phyloP scores from a whole-genome alignment of 2,888 invertebrate genomes.

The Orthosia incerta region DNA sequence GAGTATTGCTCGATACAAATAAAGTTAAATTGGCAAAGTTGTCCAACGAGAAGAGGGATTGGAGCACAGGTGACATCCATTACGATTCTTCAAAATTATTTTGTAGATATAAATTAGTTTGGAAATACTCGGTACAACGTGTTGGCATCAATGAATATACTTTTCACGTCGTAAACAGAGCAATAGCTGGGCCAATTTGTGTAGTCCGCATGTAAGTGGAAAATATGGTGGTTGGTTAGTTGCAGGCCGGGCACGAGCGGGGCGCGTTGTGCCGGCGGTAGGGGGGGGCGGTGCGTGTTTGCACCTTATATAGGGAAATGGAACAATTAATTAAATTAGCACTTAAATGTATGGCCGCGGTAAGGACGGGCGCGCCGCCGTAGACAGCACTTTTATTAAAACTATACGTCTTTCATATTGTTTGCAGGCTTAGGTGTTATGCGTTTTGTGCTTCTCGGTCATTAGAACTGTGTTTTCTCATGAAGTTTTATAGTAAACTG shows the following conservation, averaged over 20 bases:
- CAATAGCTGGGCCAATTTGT: constrained; percentile 80
- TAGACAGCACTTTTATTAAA: constrained; percentile 81
- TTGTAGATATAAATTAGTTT: constrained; percentile 80
- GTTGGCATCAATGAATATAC: constrained; percentile 62
- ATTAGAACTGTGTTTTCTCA: constrained; percentile 36
- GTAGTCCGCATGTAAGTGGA: constrained; percentile 80
- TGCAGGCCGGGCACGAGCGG: constrained; percentile 43
- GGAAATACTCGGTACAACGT: constrained; percentile 30
- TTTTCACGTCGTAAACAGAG: constrained; percentile 72
- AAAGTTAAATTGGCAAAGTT: constrained; percentile 91
- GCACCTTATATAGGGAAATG: constrained; percentile 83
- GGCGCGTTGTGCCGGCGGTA: constrained; percentile 48
- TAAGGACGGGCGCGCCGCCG: constrained; percentile 71
- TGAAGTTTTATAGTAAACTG: not conserved
- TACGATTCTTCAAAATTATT: constrained; percentile 80
- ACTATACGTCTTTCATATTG: constrained; percentile 81
- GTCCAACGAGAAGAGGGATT: constrained; percentile 69
- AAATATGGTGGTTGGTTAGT: constrained; percentile 82
- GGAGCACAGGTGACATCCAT: constrained; percentile 83
- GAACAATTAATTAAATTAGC: constrained; percentile 89
- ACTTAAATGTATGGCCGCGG: constrained; percentile 81
- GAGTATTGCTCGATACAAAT: constrained; percentile 87
- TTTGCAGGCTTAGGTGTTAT: constrained; percentile 60
- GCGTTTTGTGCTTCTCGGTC: constrained; percentile 39
- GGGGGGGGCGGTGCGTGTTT: constrained; percentile 68